Base-by-base conservation (phyloP, 2,888 invertebrate species). In the Ophonus ardosiacus region DNA sequence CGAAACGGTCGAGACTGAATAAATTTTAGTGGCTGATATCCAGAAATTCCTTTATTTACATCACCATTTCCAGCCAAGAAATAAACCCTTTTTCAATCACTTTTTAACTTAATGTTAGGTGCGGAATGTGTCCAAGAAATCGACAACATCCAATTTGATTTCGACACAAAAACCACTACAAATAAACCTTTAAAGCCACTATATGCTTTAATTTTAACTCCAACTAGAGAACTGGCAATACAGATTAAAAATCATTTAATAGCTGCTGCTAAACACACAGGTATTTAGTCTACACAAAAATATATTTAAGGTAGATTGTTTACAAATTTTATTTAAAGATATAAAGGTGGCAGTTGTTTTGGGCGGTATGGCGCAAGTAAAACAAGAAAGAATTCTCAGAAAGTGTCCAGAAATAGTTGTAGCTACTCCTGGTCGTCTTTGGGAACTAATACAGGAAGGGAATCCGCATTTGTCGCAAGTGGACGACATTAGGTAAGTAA, bases 361-460 rank as follows among this genome's bases (percentile, higher is more conserved):
- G 43, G 99, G 99, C 0, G 99, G 99, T 0, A 94, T 99, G 94
- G 96, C 99, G 0, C 93, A 95, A 0, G 97, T 98, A 82, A 99
- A 99, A 90, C 99, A 99, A 90, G 96, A 97, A 90, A 92, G 99
- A 85, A 92, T 99, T 80, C 92, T 99, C 15, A 94, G 92, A 0
- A 94, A 94, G 86, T 94, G 95, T 24, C 99, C 99, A 0, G 98
- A 99, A 91, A 95, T 99, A 86, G 96, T 99, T 0, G 97, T 99
- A 51, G 99, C 98, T 0, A 99, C 99, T 0, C 99, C 99, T 0
- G 99, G 99, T 0, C 93, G 99, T 10, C 93, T 99, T 38, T 99
- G 99, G 99, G 98, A 99, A 91, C 92, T 99, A 13, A 93, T 98
- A 61, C 93, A 95, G 86, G 94, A 95, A 89, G 97, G 96, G 0